Conservation (phyloP, 2,888 invertebrate genomes). For the Ectemnius lituratus region DNA sequence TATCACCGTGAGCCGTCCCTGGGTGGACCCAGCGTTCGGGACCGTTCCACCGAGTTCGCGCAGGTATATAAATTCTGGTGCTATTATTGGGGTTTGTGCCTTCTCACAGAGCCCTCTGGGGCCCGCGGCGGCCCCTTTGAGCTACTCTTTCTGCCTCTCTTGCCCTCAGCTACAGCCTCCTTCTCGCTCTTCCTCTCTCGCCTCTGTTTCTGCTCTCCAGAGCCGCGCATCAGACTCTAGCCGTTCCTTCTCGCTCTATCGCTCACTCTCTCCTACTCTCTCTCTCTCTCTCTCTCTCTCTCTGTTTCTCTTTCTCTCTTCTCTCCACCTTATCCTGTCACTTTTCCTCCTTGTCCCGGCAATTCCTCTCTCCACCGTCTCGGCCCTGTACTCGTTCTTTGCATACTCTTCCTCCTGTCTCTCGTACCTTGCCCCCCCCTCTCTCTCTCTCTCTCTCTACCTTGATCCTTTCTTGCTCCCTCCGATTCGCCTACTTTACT, state of each 20-base stretch:
- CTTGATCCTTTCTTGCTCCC: conserved; percentile 34
- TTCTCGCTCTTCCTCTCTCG: conserved; percentile 29
- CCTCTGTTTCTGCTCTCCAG: conserved; percentile 30
- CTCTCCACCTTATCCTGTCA: conserved; percentile 41
- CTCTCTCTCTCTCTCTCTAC: conserved; percentile 42
- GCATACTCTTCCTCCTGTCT: conserved; percentile 33
- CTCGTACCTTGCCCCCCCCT: conserved; percentile 14
- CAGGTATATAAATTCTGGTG: conserved; percentile 78
- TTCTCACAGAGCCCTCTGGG: conserved; percentile 71
- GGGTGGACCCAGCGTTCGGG: conserved; percentile 56
- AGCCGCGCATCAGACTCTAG: conserved; percentile 7
- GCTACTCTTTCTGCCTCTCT: conserved; percentile 65
- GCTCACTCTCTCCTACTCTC: conserved; percentile 31
- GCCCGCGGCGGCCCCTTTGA: conserved; percentile 71
- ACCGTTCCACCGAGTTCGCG: conserved; percentile 73
- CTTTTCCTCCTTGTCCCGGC: conserved; percentile 17
- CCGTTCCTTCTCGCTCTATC: conserved; percentile 39
- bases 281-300: conserved; percentile 36
- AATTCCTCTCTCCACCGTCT: conserved; percentile 33
- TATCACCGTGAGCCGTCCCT: conserved; percentile 59
- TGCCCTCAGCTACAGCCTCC: conserved; percentile 48
- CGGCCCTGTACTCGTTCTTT: conserved; percentile 9
- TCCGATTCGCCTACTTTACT: conserved; percentile 28
- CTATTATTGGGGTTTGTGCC: conserved; percentile 77
- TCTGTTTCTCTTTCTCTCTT: conserved; percentile 23